A percentile compares a stretch with the other conserved stretches of the same genome.
Conservation (phyloP, 2,113 vertebrate genomes). For the Ictalurus punctatus region DNA sequence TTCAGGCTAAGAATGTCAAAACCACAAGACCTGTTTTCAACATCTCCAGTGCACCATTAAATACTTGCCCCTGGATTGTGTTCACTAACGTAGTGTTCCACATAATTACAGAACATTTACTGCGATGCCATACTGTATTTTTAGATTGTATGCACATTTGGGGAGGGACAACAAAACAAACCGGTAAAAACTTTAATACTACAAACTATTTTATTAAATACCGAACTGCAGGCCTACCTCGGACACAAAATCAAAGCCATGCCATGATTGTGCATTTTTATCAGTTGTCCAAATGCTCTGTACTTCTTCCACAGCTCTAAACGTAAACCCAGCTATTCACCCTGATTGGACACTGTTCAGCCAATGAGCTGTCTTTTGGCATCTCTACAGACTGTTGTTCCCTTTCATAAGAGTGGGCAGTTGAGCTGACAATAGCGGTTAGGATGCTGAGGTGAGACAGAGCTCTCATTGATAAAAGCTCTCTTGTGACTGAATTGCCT, state of each 20-base stretch:
- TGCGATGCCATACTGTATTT: no score
- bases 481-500: conserved; percentile 57
- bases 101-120: not conserved
- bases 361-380: conserved; percentile 45
- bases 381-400: conserved; percentile 48
- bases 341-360: conserved; percentile 39
- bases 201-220: not conserved
- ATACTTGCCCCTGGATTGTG: not conserved
- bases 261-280: not conserved
- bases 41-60: conserved; percentile 2
- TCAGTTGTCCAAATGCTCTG: not conserved
- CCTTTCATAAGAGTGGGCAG: conserved; percentile 47
- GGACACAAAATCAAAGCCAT: not conserved
- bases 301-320: conserved; percentile 16
- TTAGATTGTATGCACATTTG: not conserved
- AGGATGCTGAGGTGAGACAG: conserved; percentile 58
- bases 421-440: conserved; percentile 51
- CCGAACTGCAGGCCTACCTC: not conserved
- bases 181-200: not conserved
- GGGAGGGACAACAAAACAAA: not conserved
- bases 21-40: not conserved
- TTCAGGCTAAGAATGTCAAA: not conserved
- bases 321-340: not conserved
- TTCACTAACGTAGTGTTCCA: not conserved
- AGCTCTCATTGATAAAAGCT: conserved; percentile 61